Conservation (phyloP, 2,888 invertebrate genomes). For the Hemaris fuciformis region DNA sequence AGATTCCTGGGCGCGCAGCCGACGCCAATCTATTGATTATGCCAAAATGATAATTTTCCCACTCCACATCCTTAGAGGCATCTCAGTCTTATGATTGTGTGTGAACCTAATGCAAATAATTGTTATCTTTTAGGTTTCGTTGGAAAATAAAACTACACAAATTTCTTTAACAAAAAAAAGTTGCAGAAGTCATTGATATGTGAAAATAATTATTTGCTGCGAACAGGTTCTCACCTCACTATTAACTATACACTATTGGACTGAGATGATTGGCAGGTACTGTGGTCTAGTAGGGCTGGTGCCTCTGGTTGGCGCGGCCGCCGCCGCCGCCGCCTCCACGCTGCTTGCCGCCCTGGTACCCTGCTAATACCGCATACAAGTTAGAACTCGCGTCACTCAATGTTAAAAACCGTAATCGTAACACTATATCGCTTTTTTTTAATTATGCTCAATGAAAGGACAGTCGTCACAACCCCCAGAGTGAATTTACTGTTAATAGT, state of each 20-base stretch:
- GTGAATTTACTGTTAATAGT: too few species aligned
- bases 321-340: conserved; percentile 87
- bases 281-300: conserved; percentile 89
- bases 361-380: conserved; percentile 63
- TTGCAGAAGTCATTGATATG: too few species aligned
- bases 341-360: conserved; percentile 92
- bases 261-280: conserved; percentile 77
- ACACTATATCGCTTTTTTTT: too few species aligned
- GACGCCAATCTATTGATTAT: too few species aligned
- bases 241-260: conserved; percentile 47
- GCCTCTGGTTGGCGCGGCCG: conserved; percentile 91
- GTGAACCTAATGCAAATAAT: neutral
- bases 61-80: neutral
- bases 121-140: too few species aligned
- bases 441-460: too few species aligned
- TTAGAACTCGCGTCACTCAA: conserved; percentile 17
- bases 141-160: neutral
- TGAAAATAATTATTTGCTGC: neutral
- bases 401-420: neutral
- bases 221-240: conserved; percentile 59
- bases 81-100: neutral
- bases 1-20: neutral
- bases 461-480: neutral
- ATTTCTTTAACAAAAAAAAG: too few species aligned
- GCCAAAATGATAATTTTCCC: neutral